Evolutionary conservation across 2,888 invertebrate species (phyloP).

Genomic region (Thymelicus sylvestris): DNA sequence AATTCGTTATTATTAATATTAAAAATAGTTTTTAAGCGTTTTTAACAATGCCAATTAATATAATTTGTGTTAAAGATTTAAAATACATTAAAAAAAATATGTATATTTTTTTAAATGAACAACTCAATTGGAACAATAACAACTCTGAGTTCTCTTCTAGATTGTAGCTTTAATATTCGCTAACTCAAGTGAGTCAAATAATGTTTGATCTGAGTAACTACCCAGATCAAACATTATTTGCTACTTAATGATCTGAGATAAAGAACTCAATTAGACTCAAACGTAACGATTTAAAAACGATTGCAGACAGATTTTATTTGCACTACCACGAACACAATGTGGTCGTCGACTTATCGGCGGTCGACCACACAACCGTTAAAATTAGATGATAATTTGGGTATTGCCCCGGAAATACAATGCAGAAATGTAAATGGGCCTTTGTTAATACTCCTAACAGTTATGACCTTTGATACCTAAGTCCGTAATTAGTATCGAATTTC

Average conservation of each 20-base stretch:
- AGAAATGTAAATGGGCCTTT: slow-evolving; percentile 77
- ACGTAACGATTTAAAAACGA: slow-evolving; percentile 13
- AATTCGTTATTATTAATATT: too few species aligned
- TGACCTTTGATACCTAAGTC: slow-evolving; percentile 66
- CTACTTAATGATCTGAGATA: slow-evolving; percentile 9
- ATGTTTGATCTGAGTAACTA: too few species aligned
- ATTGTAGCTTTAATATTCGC: background rate
- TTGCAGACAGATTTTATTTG: slow-evolving; percentile 26
- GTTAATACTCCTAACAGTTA: slow-evolving; percentile 66
- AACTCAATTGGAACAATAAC: too few species aligned
- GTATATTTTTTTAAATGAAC: too few species aligned
- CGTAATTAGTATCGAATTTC: slow-evolving; percentile 65
- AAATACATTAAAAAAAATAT: too few species aligned
- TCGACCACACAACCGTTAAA: slow-evolving; percentile 72
- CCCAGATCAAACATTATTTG: background rate
- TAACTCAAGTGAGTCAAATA: background rate
- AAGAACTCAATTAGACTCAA: slow-evolving; percentile 3
- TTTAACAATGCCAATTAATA: too few species aligned
- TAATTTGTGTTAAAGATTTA: too few species aligned
- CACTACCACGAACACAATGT: slow-evolving; percentile 17
- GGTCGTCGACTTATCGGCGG: slow-evolving; percentile 54
- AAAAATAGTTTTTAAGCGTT: too few species aligned
- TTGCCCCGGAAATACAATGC: slow-evolving; percentile 66
- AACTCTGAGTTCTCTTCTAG: background rate
- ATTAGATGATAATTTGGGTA: slow-evolving; percentile 73